Base-by-base conservation (phyloP, 2,888 invertebrate species). In the Eremobia ochroleuca region DNA sequence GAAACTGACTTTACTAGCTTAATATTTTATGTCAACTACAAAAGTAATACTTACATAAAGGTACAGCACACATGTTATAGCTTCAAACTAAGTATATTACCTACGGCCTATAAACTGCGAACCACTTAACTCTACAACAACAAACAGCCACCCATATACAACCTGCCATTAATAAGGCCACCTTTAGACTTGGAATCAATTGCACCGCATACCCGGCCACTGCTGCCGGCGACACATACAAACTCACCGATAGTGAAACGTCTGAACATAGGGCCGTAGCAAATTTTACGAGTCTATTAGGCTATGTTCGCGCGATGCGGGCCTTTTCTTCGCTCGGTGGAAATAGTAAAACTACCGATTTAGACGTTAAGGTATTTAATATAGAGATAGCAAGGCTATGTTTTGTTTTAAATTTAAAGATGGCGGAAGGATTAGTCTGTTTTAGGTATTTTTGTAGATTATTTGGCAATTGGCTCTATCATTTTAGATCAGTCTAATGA, bases 241-340 rank as follows among this genome's bases (percentile, higher is more conserved):
- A 77, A 79, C 52, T 77, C 76, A 69, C 64, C 65, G 72, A 79
- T 76, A 81, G 46, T 61, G 64, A 55, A 78, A 79, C 84, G 66
- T 76, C 81, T 77, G 72, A 77, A 77, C 52, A 61, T 72, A 49
- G 37, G 52, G 64, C 80, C 73, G 70, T 34, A 25, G 81, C 72
- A 73, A 85, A 86, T 84, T 85, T 85, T 85, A 87, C 72, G 79
- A 83, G 73, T 85, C 77, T 74, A 85, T 88, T 83, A 82, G 58
- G 59, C 37, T 65, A 61, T 66, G 83, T 82, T 46, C 49, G 61
- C 21, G 65, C 25, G 55, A 18, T 11, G 49, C 67, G 52, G 34
- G 49, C 67, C 76, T 73, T 83, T 82, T 52, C 49, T 68, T 46
- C 4, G 34, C 52, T 74, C 68, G 31, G 37, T 15, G 31, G 52